These are phyloP conservation scores for Python bivittatus DNA, from an alignment of 2,113 vertebrate species.

Conservation along the genomic window DNA sequence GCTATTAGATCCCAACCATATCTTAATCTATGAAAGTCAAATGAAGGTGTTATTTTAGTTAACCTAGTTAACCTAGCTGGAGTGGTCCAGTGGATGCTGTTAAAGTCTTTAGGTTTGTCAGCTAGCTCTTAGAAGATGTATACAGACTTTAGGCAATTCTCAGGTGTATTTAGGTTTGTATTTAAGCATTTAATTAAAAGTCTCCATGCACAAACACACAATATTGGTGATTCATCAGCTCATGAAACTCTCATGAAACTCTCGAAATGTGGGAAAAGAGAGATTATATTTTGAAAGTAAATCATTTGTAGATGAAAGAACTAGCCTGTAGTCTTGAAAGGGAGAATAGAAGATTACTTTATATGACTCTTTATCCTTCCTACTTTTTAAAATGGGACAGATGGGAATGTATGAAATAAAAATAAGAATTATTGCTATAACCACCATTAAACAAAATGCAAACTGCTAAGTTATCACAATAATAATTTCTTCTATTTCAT, in stretches of 20 bases:
- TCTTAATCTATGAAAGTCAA: neutral
- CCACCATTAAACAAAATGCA: neutral
- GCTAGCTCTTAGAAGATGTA: neutral
- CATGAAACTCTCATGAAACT: neutral
- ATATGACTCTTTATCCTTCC: neutral
- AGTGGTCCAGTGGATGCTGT: neutral
- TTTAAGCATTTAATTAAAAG: constrained; percentile 32
- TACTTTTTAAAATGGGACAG: neutral
- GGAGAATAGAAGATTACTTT: neutral
- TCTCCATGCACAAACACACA: constrained; percentile 21
- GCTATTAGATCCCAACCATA: neutral
- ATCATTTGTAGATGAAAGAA: constrained; percentile 29
- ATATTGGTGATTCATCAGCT: constrained; percentile 30
- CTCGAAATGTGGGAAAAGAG: neutral
- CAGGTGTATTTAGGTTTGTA: neutral
- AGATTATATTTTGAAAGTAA: constrained; percentile 12
- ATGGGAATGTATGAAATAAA: neutral
- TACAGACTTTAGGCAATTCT: neutral
- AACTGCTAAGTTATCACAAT: neutral
- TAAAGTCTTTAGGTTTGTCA: constrained; percentile 7
- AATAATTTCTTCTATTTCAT: neutral
- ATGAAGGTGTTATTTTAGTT: neutral
- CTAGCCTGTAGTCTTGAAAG: neutral
- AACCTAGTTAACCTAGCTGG: neutral
- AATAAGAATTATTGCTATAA: neutral